These are phyloP conservation scores for Bibio marci DNA, from an alignment of 2,888 invertebrate species.

Conservation along the genomic window DNA sequence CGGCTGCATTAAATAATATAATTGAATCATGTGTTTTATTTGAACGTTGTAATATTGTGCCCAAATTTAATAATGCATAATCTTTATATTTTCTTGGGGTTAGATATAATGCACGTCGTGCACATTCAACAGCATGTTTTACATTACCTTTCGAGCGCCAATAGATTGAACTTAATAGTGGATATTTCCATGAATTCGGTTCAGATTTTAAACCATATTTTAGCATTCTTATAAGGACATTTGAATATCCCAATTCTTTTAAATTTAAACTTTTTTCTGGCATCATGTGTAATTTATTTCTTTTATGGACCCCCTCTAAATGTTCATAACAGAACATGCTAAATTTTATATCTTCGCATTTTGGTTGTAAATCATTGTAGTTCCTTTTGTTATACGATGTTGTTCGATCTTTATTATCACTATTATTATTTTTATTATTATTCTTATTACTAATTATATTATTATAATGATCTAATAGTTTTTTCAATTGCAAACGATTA, in stretches of 20 bases:
- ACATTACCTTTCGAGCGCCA: slow-evolving; percentile 26
- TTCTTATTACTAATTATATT: slow-evolving; percentile 10
- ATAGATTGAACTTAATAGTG: slow-evolving; percentile 24
- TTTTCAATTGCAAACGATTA: slow-evolving; percentile 11
- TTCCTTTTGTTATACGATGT: not conserved
- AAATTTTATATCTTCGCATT: slow-evolving; percentile 5
- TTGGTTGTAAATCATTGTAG: no score
- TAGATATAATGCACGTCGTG: slow-evolving; percentile 20
- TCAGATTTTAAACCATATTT: slow-evolving; percentile 17
- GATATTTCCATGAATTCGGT: slow-evolving; percentile 24
- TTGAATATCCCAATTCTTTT: slow-evolving; percentile 13
- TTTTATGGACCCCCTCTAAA: slow-evolving; percentile 17
- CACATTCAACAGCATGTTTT: slow-evolving; percentile 23
- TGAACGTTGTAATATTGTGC: slow-evolving; percentile 23
- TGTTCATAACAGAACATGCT: slow-evolving; percentile 20
- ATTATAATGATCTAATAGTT: no score
- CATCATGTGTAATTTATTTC: slow-evolving; percentile 17
- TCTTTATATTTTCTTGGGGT: slow-evolving; percentile 21
- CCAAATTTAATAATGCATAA: slow-evolving; percentile 23
- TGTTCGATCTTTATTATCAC: not conserved
- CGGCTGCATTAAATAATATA: slow-evolving; percentile 20
- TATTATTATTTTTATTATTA: slow-evolving; percentile 6
- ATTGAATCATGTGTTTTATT: slow-evolving; percentile 22
- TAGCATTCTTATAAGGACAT: slow-evolving; percentile 9
- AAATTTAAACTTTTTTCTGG: slow-evolving; percentile 18